Base-by-base conservation (phyloP, 1,140 invertebrate species). In the Helicoverpa zea region DNA sequence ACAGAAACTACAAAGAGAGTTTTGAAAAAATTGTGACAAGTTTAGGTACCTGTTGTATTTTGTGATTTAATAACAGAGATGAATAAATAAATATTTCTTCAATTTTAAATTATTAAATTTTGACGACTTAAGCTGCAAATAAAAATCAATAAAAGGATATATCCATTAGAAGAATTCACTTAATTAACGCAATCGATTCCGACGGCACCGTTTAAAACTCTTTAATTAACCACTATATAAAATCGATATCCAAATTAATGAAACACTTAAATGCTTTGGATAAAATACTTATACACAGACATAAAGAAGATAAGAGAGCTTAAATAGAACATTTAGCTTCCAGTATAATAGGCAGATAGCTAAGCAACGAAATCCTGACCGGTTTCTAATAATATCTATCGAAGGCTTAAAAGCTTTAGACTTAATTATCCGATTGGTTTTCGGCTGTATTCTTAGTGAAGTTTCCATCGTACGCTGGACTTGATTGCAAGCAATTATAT, bases 281-380 rank as follows among this genome's bases (percentile, higher is more conserved):
- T 83, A 83, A 82, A 86, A 86, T 85, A 84, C 81, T 59, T 83
- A 84, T 79, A 81, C 74, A 75, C 79, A 54, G 61, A 88, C 86
- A 90, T 90, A 88, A 90, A 92, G 74, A 76, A 89, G 89, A 91
- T 91, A 90, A 87, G 83, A 79, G 68, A 66, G 76, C 83, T 87
- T 83, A 88, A 89, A 85, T 73, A 82, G 79, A 86, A 82, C 79
- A 85, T 85, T 88, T 86, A 86, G 85, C 82, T 83, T 76, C 83
- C 68, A 83, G 79, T 86, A 85, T 84, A 86, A 82, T 84, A 78
- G 79, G 74, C 68, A 83, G 80, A 80, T 84, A 83, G 81, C 80
- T 83, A 72, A 85, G 82, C 81, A 81, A 85, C 74, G 51, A 87
- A 86, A 83, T 84, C 79, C 74, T 78, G 81, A 87, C 85, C 84